Conservation (phyloP, 2,113 vertebrate species). For the Notothenia coriiceps region DNA sequence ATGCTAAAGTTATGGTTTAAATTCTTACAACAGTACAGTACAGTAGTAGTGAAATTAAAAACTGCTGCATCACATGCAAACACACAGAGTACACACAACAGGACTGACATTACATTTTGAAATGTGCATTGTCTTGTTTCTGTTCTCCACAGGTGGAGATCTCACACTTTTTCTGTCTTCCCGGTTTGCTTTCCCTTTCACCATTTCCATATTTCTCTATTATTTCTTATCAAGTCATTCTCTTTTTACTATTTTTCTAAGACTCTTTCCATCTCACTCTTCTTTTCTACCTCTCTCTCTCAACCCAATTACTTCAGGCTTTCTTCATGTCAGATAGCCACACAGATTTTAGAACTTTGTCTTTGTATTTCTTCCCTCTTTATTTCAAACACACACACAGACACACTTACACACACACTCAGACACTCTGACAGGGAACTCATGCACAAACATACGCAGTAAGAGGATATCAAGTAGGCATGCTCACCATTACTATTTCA, state of each 20-base stretch:
- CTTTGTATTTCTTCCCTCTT: slow-evolving; percentile 32
- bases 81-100: neutral
- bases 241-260: neutral
- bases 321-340: slow-evolving; percentile 64
- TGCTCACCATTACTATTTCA: slow-evolving; percentile 77
- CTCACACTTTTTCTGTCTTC: neutral
- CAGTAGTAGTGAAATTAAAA: neutral
- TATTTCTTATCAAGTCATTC: slow-evolving; percentile 6
- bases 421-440: slow-evolving; percentile 28
- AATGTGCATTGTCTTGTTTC: neutral
- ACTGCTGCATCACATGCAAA: neutral
- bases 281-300: slow-evolving; percentile 41
- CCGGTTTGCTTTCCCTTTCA: slow-evolving; percentile 2
- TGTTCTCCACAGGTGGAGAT: slow-evolving; percentile 7
- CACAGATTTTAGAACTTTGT: slow-evolving; percentile 56
- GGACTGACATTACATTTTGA: neutral
- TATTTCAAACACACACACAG: slow-evolving; percentile 23
- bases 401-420: slow-evolving; percentile 15
- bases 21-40: too few species aligned
- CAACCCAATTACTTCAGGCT: slow-evolving; percentile 77
- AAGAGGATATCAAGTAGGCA: slow-evolving; percentile 56
- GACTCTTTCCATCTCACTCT: neutral
- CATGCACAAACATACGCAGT: slow-evolving; percentile 42
- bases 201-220: slow-evolving; percentile 17
- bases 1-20: too few species aligned